These are phyloP conservation scores for Pica pica DNA, from an alignment of 2,113 vertebrate genomes.

Conservation along the genomic window DNA sequence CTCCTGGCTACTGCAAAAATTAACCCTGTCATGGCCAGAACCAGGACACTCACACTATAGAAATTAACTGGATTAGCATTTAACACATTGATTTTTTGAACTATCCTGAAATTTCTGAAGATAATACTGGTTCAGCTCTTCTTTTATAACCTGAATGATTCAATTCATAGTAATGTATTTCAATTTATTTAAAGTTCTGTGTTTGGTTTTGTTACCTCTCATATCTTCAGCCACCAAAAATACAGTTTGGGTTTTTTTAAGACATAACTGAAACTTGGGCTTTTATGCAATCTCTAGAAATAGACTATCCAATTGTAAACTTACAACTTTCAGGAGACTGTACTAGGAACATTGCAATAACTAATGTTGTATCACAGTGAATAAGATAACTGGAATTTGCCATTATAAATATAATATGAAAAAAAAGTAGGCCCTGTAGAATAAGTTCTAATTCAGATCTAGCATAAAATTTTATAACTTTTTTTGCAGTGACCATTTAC, in stretches of 20 bases:
- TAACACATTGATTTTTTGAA: not conserved
- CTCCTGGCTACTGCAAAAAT: not conserved
- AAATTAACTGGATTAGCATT: not conserved
- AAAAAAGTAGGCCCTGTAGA: not conserved
- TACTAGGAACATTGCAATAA: not conserved
- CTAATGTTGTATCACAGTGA: not conserved
- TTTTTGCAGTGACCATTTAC: not conserved
- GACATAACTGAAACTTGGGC: not conserved
- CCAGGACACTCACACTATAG: not conserved
- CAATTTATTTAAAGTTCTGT: slow-evolving; percentile 33
- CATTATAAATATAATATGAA: not conserved
- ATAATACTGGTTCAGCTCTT: not conserved
- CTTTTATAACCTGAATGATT: not conserved
- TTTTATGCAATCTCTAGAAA: slow-evolving; percentile 25
- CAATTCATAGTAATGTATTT: not conserved
- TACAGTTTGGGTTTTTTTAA: not conserved
- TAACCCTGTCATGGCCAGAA: not conserved
- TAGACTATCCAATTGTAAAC: not conserved
- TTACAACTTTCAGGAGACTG: not conserved
- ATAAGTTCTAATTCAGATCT: not conserved
- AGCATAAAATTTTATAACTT: not conserved
- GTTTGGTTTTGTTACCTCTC: slow-evolving; percentile 21
- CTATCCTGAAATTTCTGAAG: not conserved
- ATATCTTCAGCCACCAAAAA: slow-evolving; percentile 1
- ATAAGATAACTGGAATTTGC: not conserved